Base-by-base conservation (phyloP, 2,113 vertebrate species). In the Vimba vimba region DNA sequence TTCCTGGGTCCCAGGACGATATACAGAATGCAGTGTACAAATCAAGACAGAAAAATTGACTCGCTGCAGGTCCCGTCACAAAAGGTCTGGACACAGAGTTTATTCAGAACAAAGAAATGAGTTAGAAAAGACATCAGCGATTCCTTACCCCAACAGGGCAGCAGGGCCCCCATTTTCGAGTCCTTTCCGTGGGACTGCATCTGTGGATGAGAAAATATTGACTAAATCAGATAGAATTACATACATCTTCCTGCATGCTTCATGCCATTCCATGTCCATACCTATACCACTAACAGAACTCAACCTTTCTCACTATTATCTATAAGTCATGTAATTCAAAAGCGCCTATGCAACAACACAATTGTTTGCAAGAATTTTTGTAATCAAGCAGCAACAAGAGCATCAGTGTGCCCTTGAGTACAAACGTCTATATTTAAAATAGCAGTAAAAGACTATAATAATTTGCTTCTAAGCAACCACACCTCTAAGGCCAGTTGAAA, bases 111-210 rank as follows among this genome's bases (percentile, higher is more conserved):
- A 45, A 45, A 73, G 15, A 68, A 43, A 73, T 50, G 1, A 75
- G 25, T 25, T 10, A 50, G 12, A 3, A 27, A 27, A 75, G 6
- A 4, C 6, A 45, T 64, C 6, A 21, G 17, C 10, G 0, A 13
- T 52, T 3, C 0, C 94, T 93, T 80, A 95, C 95, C 90, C 75
- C 47, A 45, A 47, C 15, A 86, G 62, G 45, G 86, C 36, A 36
- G 93, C 84, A 11, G 95, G 88, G 1, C 92, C 69, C 27, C 96
- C 95, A 0, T 97, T 97, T 88, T 98, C 97, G 5, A 94, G 0
- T 4, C 55, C 93, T 87, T 91, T 96, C 55, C 95, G 96, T 15
- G 93, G 90, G 19, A 86, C 78, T 0, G 90, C 0, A 60, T 94
- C 96, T 92, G 76, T 30, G 80, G 10, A 9, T 45, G 55, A 83